A percentile compares a stretch with the other conserved stretches of the same genome.
Evolutionary conservation across 2,113 vertebrate genomes (phyloP).

Genomic region (Corapipo altera): DNA sequence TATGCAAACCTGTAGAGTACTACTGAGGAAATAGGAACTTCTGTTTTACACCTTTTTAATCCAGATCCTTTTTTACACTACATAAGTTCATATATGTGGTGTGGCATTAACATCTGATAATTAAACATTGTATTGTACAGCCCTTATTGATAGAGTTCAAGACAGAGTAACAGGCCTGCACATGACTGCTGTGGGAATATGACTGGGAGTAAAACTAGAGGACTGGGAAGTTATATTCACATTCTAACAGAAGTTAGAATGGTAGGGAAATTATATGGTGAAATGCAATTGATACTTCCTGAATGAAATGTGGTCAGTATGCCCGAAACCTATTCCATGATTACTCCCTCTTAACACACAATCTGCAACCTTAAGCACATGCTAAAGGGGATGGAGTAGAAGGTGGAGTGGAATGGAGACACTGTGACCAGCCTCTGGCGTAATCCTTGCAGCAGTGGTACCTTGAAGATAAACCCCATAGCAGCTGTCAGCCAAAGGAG

Average conservation of each 20-base stretch:
- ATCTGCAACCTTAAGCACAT: not conserved
- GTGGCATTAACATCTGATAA: not conserved
- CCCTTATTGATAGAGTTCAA: not conserved
- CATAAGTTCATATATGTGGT: rapidly evolving
- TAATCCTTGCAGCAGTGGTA: not conserved
- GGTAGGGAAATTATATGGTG: not conserved
- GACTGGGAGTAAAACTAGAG: not conserved
- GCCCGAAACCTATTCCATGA: not conserved
- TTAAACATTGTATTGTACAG: not conserved
- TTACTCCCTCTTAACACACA: too few relatives aligned
- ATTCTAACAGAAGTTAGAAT: not conserved
- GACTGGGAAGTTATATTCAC: not conserved
- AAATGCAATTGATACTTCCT: not conserved
- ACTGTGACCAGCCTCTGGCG: not conserved
- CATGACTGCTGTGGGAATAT: not conserved
- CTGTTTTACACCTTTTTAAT: not conserved
- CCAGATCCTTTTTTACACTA: not conserved
- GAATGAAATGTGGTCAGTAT: not conserved
- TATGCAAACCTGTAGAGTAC: not conserved
- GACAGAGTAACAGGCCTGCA: not conserved
- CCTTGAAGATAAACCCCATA: not conserved
- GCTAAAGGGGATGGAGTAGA: not conserved
- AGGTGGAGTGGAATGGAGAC: not conserved
- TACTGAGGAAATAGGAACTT: not conserved
- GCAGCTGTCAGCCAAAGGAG: not conserved